Conservation (phyloP, 2,113 vertebrate species). For the Paramisgurnus dabryanus region DNA sequence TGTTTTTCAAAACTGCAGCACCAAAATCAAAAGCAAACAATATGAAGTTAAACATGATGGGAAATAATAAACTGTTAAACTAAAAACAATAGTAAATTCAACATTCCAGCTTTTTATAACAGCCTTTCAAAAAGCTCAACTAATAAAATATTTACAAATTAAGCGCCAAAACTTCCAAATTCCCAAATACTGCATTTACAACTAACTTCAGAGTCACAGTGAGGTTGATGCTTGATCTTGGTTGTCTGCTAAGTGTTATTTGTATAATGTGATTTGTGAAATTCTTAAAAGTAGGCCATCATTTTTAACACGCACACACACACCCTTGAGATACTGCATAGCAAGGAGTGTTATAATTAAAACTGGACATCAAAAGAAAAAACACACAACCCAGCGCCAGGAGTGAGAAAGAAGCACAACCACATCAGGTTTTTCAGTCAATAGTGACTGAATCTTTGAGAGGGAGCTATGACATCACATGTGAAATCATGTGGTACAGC, state of each 20-base stretch:
- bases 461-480: constrained; percentile 42
- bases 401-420: constrained; percentile 39
- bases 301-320: constrained; percentile 20
- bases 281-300: not conserved
- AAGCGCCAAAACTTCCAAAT: constrained; percentile 1
- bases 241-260: not conserved
- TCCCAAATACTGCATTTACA: constrained; percentile 8
- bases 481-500: constrained; percentile 37
- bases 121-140: constrained; percentile 17
- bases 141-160: constrained; percentile 31
- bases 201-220: constrained; percentile 16
- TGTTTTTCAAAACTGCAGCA: not conserved
- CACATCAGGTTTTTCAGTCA: constrained; percentile 31
- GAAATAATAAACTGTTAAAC: not conserved
- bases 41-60: not conserved
- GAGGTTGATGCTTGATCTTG: not conserved
- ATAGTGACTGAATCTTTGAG: constrained; percentile 31
- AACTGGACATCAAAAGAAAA: constrained; percentile 32
- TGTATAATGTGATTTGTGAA: not conserved
- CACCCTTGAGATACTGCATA: constrained; percentile 27
- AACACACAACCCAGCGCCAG: constrained; percentile 26
- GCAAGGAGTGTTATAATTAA: constrained; percentile 30
- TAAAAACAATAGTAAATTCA: constrained; percentile 4
- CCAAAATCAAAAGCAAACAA: not conserved
- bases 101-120: constrained; percentile 6